Percentiles rank a stretch among this genome's conserved stretches.
Evolutionary conservation across 2,888 invertebrate genomes (phyloP).

Genomic region (Argyra leucocephala): DNA sequence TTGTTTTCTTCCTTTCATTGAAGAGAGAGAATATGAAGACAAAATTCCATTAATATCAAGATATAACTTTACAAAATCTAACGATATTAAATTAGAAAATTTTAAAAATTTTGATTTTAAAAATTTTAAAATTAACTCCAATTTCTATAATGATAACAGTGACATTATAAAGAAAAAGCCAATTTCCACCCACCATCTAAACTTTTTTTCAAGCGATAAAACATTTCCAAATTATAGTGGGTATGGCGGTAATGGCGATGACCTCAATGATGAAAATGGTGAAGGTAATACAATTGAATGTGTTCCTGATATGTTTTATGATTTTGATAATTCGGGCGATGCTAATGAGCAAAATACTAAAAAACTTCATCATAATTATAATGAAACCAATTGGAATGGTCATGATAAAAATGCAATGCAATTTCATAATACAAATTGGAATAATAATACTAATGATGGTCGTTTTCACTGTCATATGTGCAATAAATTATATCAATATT

Average conservation of each 20-base stretch:
- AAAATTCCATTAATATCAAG: neutral
- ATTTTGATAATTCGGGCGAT: neutral
- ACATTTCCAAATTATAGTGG: too few species aligned
- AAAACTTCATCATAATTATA: neutral
- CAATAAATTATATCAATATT: neutral
- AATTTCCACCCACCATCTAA: too few species aligned
- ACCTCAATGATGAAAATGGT: neutral
- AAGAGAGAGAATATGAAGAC: neutral
- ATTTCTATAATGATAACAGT: too few species aligned
- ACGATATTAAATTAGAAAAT: too few species aligned
- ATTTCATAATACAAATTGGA: neutral
- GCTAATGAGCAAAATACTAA: neutral
- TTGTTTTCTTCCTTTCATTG: too few species aligned
- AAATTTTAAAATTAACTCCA: too few species aligned
- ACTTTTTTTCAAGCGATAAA: too few species aligned
- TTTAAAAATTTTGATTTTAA: too few species aligned
- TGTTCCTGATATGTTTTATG: slow-evolving; percentile 2
- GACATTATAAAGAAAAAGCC: too few species aligned
- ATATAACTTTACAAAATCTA: neutral
- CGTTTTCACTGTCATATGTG: slow-evolving; percentile 2
- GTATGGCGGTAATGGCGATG: neutral
- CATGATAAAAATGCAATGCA: neutral
- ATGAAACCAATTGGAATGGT: neutral
- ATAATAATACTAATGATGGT: neutral
- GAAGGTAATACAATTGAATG: neutral